phyloP scores from a whole-genome alignment of 2,113 vertebrate species.

The Tylochromis polylepis region DNA sequence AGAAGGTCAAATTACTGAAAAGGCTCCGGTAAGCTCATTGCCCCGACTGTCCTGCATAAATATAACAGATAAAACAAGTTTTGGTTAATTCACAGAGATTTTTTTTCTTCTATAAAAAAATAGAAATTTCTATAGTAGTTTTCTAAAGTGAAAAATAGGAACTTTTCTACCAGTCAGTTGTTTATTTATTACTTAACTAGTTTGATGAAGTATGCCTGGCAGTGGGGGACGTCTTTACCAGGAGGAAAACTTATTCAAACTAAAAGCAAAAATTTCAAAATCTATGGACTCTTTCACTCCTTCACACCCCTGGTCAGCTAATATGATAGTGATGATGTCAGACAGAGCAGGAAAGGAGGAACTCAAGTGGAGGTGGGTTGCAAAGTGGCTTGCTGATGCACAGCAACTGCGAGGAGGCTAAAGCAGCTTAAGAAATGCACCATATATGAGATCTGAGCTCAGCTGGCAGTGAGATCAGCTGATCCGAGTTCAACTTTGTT shows the following conservation, averaged over 20 bases:
- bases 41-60: neutral
- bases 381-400: neutral
- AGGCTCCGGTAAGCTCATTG: neutral
- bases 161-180: neutral
- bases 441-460: neutral
- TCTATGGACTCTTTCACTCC: too few relatives aligned
- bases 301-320: too few relatives aligned
- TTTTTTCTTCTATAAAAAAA: neutral
- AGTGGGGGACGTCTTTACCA: neutral
- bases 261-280: too few relatives aligned
- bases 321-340: too few relatives aligned
- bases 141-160: neutral
- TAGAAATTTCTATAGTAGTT: fast-evolving
- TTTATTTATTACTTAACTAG: neutral
- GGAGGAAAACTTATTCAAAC: too few relatives aligned
- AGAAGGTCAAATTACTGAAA: neutral
- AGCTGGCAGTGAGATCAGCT: neutral
- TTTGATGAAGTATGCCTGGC: neutral
- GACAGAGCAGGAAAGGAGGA: neutral
- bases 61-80: neutral
- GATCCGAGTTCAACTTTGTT: neutral
- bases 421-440: fast-evolving
- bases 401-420: neutral
- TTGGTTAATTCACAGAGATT: neutral
- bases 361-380: neutral